These are phyloP conservation scores for Orthosia gracilis DNA, from an alignment of 2,888 invertebrate species.

Conservation along the genomic window DNA sequence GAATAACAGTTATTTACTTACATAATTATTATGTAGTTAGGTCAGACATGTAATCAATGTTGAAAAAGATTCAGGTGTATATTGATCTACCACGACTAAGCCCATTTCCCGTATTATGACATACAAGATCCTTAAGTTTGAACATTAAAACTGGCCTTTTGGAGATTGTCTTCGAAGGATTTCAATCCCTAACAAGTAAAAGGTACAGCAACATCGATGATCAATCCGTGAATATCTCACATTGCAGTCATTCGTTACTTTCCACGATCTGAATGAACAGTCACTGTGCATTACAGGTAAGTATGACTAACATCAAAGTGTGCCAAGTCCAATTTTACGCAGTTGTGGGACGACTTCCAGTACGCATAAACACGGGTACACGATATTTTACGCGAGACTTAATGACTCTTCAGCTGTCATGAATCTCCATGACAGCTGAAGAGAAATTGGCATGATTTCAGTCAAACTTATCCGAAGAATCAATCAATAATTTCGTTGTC, in stretches of 20 bases:
- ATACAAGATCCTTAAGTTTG: background rate
- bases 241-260: conserved; percentile 18
- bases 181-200: background rate
- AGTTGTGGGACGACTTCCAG: conserved; percentile 55
- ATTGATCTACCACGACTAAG: background rate
- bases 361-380: conserved; percentile 28
- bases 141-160: background rate
- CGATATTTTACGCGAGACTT: conserved; percentile 30
- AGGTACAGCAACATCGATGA: conserved; percentile 13
- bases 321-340: conserved; percentile 76
- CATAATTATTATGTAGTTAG: background rate
- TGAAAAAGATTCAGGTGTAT: background rate
- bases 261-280: conserved; percentile 49
- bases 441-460: conserved; percentile 22
- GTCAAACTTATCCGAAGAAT: conserved; percentile 9
- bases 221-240: background rate
- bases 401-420: too few relatives aligned
- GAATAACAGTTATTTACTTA: background rate
- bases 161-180: background rate
- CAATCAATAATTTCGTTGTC: conserved; percentile 8
- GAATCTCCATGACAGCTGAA: conserved; percentile 3
- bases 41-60: background rate
- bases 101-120: background rate
- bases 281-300: conserved; percentile 54
- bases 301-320: conserved; percentile 68